These are phyloP conservation scores for Lamproptera curius DNA, from an alignment of 2,888 invertebrate species.

Conservation along the genomic window DNA sequence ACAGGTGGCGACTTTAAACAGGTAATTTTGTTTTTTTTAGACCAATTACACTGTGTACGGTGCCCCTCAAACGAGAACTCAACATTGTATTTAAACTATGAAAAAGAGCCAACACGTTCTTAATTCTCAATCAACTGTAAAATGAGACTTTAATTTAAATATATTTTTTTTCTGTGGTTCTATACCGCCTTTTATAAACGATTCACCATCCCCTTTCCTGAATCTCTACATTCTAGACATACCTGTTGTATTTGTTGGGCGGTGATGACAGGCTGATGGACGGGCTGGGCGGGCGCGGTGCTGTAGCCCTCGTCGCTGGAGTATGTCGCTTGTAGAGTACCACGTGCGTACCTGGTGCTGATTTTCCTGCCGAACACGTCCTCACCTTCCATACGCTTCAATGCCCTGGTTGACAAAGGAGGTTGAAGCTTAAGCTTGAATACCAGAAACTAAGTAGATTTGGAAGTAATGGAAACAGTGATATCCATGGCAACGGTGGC, in stretches of 20 bases:
- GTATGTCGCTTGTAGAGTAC: slow-evolving; percentile 50
- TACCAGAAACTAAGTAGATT: too few species aligned
- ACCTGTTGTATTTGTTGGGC: slow-evolving; percentile 22
- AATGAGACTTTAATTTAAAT: background rate
- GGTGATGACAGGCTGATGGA: slow-evolving; percentile 25
- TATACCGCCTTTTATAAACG: background rate
- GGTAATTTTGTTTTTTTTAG: too few species aligned
- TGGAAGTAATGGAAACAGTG: too few species aligned
- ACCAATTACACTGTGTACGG: too few species aligned
- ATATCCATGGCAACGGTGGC: too few species aligned
- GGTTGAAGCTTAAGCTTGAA: too few species aligned
- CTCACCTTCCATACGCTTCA: slow-evolving; percentile 91
- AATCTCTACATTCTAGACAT: background rate
- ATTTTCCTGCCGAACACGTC: slow-evolving; percentile 88
- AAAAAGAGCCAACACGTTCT: background rate
- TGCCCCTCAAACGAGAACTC: too few species aligned
- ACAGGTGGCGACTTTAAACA: too few species aligned
- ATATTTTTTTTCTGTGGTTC: too few species aligned
- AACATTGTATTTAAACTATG: background rate
- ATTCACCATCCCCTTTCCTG: background rate
- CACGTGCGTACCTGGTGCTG: slow-evolving; percentile 56
- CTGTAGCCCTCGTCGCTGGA: slow-evolving; percentile 74
- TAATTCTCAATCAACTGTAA: background rate
- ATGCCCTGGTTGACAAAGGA: slow-evolving; percentile 77
- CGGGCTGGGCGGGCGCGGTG: slow-evolving; percentile 46